Base-by-base conservation (phyloP, 2,888 invertebrate genomes). In the Xanthostigma xanthostigma region DNA sequence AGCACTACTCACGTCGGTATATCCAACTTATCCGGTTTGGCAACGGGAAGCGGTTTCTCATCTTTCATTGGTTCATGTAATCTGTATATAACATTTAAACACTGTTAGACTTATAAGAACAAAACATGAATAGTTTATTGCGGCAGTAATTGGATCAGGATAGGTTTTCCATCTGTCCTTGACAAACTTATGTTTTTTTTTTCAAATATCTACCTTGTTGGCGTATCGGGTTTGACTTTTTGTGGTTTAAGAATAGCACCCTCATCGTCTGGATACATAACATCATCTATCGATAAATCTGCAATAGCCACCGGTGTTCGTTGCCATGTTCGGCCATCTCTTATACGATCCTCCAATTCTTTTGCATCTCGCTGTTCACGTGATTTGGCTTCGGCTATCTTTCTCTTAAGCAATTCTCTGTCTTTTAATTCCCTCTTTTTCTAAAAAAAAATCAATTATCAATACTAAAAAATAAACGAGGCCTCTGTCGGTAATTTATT, bases 341-440 rank as follows among this genome's bases (percentile, higher is more conserved):
- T 47, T 38, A 45, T 35, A 41, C 45, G 17, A 34, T 64, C 59
- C 53, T 68, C 62, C 9, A 70, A 69, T 36, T 71, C 58, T 52
- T 69, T 70, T 17, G 69, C 70, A 62, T 72, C 73, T 50, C 70
- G 71, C 48, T 60, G 63, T 55, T 74, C 73, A 14, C 14, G 38
- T 11, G 35, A 14, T n/a, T 41, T 53, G 70, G 68, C 54, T 68
- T 70, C 54, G 62, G 52, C 39, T 52, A 51, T 46, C 50, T 49
- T 45, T 53, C 53, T 47, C 47, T 52, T 51, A 14, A 66, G 65
- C 44, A 68, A 67, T 53, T 69, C 70, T 55, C 68, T 68, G 50
- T 64, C 63, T 55, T 65, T 61, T 39, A 61, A 62, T 54, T 54
- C 51, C 50, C 68, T 63, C 46, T 68, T 67, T 51, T 59, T 67